Conservation (phyloP, 2,888 invertebrate genomes). For the Dryobota labecula region DNA sequence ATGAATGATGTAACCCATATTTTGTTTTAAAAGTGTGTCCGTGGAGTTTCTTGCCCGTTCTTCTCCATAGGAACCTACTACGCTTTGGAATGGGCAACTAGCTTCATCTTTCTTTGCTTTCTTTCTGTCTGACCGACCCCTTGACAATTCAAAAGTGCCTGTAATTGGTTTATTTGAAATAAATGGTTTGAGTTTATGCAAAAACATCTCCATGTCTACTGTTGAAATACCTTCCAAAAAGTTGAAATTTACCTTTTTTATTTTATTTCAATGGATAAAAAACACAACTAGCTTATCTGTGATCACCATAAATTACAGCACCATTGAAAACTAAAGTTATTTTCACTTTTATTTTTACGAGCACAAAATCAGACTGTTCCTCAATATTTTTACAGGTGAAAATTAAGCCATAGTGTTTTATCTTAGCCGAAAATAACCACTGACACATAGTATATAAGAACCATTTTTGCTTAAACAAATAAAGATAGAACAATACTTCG, state of each 20-base stretch:
- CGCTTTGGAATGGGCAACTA: too few species aligned
- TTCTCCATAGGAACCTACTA: too few species aligned
- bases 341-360: constrained; percentile 35
- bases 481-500: constrained; percentile 48
- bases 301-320: constrained; percentile 10
- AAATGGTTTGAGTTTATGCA: too few species aligned
- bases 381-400: constrained; percentile 66
- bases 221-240: not conserved
- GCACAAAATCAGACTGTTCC: constrained; percentile 44
- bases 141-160: too few species aligned
- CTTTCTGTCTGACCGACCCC: too few species aligned
- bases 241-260: not conserved
- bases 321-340: constrained; percentile 40
- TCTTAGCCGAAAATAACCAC: constrained; percentile 52
- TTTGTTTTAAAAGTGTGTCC: too few species aligned
- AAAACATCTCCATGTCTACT: not conserved
- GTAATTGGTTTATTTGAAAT: too few species aligned
- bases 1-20: too few species aligned
- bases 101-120: too few species aligned
- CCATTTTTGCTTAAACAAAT: constrained; percentile 58
- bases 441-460: constrained; percentile 50
- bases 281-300: constrained; percentile 11
- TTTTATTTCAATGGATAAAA: not conserved
- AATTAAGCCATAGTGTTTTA: constrained; percentile 51
- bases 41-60: too few species aligned